Conservation (phyloP, 2,888 invertebrate genomes). For the Mimumesa dahlbomi region DNA sequence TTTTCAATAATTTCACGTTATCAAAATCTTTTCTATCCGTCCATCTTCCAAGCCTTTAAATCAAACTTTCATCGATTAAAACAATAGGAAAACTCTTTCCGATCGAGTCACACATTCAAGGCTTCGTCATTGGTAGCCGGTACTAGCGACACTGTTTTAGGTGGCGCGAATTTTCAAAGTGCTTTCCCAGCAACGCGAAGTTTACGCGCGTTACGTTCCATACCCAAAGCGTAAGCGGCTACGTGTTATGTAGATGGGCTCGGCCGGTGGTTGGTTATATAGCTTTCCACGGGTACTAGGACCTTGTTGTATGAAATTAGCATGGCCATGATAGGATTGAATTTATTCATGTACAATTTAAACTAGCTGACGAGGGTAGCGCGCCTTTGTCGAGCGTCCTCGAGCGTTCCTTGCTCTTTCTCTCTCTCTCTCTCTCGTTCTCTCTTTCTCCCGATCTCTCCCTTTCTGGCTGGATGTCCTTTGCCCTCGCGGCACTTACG, state of each 20-base stretch:
- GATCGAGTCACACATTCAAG: no score
- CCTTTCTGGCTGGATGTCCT: no score
- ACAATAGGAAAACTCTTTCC: no score
- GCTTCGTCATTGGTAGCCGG: no score
- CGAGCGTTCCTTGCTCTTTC: slow-evolving; percentile 27
- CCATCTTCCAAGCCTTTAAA: no score
- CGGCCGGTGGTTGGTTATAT: slow-evolving; percentile 48
- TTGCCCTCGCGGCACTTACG: slow-evolving; percentile 8
- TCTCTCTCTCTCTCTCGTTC: slow-evolving; percentile 19
- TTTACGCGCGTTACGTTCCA: slow-evolving; percentile 31
- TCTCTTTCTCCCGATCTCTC: slow-evolving; percentile 10
- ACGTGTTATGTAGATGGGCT: slow-evolving; percentile 68
- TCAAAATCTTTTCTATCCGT: no score
- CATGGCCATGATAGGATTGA: slow-evolving; percentile 72
- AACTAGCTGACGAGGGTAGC: slow-evolving; percentile 66
- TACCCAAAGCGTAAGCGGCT: slow-evolving; percentile 53
- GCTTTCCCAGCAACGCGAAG: no score
- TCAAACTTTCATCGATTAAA: no score
- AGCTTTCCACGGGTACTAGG: slow-evolving; percentile 58
- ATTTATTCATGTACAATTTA: slow-evolving; percentile 75
- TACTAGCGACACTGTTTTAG: no score
- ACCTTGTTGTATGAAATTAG: slow-evolving; percentile 71
- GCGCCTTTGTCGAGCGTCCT: slow-evolving; percentile 58
- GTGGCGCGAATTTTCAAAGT: no score
- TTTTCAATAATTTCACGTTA: no score